These are phyloP conservation scores for Xanthorhoe designata DNA, from an alignment of 2,888 invertebrate genomes.

Conservation along the genomic window DNA sequence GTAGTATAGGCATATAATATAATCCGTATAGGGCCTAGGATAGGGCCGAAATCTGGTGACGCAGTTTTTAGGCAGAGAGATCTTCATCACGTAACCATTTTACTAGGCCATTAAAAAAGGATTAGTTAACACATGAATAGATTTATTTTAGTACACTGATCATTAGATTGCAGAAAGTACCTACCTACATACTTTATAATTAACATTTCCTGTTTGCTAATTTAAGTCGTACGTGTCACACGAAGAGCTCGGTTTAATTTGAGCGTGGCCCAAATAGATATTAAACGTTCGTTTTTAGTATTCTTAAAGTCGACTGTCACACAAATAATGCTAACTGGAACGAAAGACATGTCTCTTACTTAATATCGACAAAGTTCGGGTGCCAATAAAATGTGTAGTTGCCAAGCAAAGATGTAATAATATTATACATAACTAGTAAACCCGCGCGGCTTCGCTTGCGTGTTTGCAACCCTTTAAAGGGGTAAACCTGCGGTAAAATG, in stretches of 20 bases:
- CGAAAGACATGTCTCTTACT: not conserved
- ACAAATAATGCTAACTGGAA: not conserved
- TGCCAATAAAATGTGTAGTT: not conserved
- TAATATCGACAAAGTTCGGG: not conserved
- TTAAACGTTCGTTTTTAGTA: not conserved
- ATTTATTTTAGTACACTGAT: not conserved
- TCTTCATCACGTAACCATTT: too few relatives aligned
- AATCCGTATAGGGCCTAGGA: too few relatives aligned
- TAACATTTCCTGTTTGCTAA: not conserved
- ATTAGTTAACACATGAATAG: not conserved
- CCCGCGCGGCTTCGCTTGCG: too few relatives aligned
- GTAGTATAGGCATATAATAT: too few relatives aligned
- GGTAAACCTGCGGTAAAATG: too few relatives aligned
- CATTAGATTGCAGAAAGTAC: not conserved
- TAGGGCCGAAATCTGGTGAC: too few relatives aligned
- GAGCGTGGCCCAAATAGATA: not conserved
- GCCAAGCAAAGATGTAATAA: not conserved
- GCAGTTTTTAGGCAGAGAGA: too few relatives aligned
- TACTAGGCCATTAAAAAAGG: too few relatives aligned
- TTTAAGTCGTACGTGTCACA: not conserved
- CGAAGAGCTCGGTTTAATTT: not conserved
- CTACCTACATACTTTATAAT: not conserved
- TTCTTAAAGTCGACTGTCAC: not conserved
- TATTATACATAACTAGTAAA: too few relatives aligned
- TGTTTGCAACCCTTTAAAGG: too few relatives aligned